phyloP scores from a whole-genome alignment of 2,113 vertebrate species.

The Phalacrocorax carbo region DNA sequence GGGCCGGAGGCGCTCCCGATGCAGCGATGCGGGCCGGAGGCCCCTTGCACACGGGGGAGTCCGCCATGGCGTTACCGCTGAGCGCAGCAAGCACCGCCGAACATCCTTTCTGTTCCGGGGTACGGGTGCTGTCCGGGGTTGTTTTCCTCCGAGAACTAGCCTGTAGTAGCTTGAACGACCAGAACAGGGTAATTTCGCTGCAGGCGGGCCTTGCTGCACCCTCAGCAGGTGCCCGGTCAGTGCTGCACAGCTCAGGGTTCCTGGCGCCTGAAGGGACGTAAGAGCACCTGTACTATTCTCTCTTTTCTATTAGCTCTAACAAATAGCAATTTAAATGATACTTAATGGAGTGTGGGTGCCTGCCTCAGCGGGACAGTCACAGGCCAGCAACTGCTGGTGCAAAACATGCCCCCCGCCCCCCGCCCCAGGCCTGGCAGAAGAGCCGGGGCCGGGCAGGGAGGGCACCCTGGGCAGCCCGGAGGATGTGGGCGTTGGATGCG shows the following conservation, averaged over 20 bases:
- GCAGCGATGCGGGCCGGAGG: too few species aligned
- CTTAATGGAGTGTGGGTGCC: background rate
- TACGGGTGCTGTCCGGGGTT: rapidly evolving
- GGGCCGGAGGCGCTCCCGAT: too few species aligned
- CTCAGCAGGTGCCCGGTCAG: rapidly evolving
- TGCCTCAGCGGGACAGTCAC: background rate
- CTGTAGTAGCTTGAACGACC: background rate
- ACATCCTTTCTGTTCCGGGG: background rate
- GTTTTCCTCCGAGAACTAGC: too few species aligned
- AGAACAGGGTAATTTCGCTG: rapidly evolving
- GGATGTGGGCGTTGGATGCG: background rate
- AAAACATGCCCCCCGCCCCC: background rate
- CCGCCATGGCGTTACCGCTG: too few species aligned
- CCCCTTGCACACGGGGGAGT: rapidly evolving
- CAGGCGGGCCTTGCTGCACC: background rate
- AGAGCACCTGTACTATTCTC: rapidly evolving
- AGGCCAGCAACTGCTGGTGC: background rate
- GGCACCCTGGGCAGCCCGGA: rapidly evolving
- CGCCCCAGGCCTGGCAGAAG: background rate
- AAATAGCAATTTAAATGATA: background rate
- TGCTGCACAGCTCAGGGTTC: background rate
- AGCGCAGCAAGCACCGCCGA: background rate
- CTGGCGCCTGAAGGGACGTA: background rate
- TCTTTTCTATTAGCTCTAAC: background rate
- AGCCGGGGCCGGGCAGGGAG: too few species aligned